Evolutionary conservation across 2,797 vertebrate genomes (phyloP), one percentile per base, ranked within the genome.

Genomic region (Nasua narica): DNA sequence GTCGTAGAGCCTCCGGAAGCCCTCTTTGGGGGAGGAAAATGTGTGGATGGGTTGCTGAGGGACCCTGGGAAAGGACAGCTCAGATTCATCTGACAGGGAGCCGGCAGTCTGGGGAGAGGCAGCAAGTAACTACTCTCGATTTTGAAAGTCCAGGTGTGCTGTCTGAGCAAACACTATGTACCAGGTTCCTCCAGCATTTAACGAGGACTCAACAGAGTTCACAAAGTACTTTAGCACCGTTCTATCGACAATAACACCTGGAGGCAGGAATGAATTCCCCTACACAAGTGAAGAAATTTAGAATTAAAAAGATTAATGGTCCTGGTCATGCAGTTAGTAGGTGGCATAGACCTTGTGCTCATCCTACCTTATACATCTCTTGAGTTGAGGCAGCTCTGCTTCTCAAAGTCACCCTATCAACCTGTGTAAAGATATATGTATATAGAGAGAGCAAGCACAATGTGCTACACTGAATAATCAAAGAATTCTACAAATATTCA

Each of bases 231-330:
- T 43, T 10, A 48, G 35, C 4, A 10, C 58, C 60, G 9, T 14
- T 43, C 56, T 7, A 23, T 5, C 43, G 13, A 27, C 23, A 19
- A 15, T 19, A n/a, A 3, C 11, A 60, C 37, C 35, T 10, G 3
- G 2, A 37, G 37, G 7, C 23, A 87, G 46, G 18, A 87, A 79
- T 74, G 12, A 37, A 50, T 54, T 88, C 40, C 32, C 40, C 6
- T 72, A 32, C 29, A 84, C 40, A n/a, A 88, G 25, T 7, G 62
- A 88, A 78, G 52, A 95, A 54, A 56, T 52, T 58, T 48, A 48
- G 37, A 50, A 50, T 29, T 72, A 15, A 69, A 69, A 78, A 54
- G 60, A 82, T 50, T 16, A 74, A 76, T 52, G 29, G 13, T 69
- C 37, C 1, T 7, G 18, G 74, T 37, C 18, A 25, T 2, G 60